These are phyloP conservation scores for Jacana jacana DNA, from an alignment of 2,113 vertebrate genomes.

Conservation along the genomic window DNA sequence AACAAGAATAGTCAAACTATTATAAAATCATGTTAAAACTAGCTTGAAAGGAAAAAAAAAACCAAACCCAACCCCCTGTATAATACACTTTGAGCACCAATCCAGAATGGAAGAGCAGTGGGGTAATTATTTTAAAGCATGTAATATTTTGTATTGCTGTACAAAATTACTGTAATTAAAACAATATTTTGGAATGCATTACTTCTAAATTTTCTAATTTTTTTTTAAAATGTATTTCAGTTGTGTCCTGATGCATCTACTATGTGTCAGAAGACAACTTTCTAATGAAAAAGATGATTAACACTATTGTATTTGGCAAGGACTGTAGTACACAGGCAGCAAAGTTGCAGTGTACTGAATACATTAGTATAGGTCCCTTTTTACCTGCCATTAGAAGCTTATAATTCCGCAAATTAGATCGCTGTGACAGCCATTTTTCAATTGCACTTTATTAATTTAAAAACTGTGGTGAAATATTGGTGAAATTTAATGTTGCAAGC, in stretches of 20 bases:
- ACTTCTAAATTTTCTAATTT: background rate
- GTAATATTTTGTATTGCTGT: background rate
- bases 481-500: background rate
- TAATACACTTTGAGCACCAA: background rate
- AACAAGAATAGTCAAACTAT: background rate
- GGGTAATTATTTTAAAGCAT: background rate
- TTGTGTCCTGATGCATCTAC: background rate
- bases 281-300: background rate
- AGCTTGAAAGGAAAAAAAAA: background rate
- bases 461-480: background rate
- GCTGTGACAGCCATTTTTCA: background rate
- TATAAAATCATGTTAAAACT: background rate
- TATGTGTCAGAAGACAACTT: background rate
- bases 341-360: background rate
- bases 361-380: background rate
- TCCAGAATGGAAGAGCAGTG: background rate
- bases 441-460: slow-evolving; percentile 24
- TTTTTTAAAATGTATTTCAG: background rate
- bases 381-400: background rate
- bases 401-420: slow-evolving; percentile 34
- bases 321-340: background rate
- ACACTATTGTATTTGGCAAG: background rate
- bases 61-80: background rate
- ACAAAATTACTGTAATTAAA: background rate
- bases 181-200: background rate